Percentiles rank a stretch among this genome's conserved stretches.
These are phyloP conservation scores for Apamea sordens DNA, from an alignment of 2,888 invertebrate genomes.

Conservation along the genomic window DNA sequence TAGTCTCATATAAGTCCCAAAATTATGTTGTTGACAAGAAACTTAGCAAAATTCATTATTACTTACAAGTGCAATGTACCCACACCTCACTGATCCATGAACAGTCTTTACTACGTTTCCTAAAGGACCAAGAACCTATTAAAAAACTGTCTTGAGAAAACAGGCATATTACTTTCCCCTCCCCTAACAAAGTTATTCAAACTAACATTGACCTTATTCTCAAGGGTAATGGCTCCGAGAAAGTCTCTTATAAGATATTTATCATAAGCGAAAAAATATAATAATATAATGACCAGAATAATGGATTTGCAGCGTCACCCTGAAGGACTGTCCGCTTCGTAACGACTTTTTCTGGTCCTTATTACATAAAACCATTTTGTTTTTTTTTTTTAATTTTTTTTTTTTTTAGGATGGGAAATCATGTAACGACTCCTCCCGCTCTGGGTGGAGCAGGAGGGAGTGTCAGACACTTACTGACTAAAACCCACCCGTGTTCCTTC, in stretches of 20 bases:
- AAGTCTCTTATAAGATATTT: constrained; percentile 49
- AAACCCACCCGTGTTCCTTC: too few species aligned
- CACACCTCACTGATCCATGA: background rate
- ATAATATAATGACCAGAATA: constrained; percentile 38
- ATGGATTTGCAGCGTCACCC: constrained; percentile 48
- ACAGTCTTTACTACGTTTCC: background rate
- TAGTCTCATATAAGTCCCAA: background rate
- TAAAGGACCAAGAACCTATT: background rate
- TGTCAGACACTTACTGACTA: too few species aligned
- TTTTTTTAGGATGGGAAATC: too few species aligned
- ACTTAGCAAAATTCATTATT: background rate
- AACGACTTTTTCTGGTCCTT: constrained; percentile 23
- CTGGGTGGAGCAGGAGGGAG: too few species aligned
- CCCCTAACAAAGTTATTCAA: constrained; percentile 46
- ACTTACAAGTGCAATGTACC: background rate
- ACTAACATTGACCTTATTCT: constrained; percentile 56
- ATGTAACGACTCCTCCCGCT: too few species aligned
- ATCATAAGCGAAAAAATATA: constrained; percentile 39
- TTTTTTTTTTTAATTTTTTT: too few species aligned
- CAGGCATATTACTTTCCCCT: constrained; percentile 7
- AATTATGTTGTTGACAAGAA: background rate
- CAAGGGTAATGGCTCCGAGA: constrained; percentile 42
- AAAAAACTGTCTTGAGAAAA: background rate
- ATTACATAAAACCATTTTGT: too few species aligned
- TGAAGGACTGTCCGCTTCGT: constrained; percentile 13